Conservation (phyloP, 2,797 vertebrate species). For the Champsocephalus gunnari region DNA sequence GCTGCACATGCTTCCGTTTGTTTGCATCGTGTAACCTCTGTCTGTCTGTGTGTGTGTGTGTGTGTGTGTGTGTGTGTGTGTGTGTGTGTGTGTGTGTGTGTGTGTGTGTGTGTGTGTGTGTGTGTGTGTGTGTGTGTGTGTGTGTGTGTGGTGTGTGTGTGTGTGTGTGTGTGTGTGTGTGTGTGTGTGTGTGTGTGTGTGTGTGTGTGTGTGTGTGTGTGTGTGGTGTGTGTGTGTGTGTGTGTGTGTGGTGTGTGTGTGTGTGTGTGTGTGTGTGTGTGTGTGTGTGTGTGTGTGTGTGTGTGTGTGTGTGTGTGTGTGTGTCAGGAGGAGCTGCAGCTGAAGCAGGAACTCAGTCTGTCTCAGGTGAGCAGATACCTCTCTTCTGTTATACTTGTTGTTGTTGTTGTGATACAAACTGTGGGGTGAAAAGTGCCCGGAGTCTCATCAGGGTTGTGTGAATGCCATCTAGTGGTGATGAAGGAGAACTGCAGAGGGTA, state of each 20-base stretch:
- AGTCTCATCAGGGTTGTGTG: neutral
- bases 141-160: slow-evolving; percentile 7
- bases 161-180: slow-evolving; percentile 4
- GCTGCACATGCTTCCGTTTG: too few relatives aligned
- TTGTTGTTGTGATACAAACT: too few relatives aligned
- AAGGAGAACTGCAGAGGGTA: slow-evolving; percentile 13
- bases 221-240: too few relatives aligned
- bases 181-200: neutral
- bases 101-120: slow-evolving; percentile 3
- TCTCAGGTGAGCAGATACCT: slow-evolving; percentile 56
- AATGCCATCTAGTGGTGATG: slow-evolving; percentile 34
- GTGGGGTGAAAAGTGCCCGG: too few relatives aligned
- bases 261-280: slow-evolving; percentile 4
- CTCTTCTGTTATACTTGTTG: neutral
- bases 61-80: neutral
- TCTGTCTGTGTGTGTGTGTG: slow-evolving; percentile 1
- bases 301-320: neutral
- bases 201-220: too few relatives aligned
- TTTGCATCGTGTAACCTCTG: too few relatives aligned
- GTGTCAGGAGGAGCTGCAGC: slow-evolving; percentile 64
- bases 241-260: too few relatives aligned
- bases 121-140: neutral
- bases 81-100: too few relatives aligned
- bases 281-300: too few relatives aligned
- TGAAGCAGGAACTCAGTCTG: slow-evolving; percentile 58